Evolutionary conservation across 2,113 vertebrate species (phyloP), one percentile per base, ranked within the genome.

Genomic region (Petrocephalus zakoni): DNA sequence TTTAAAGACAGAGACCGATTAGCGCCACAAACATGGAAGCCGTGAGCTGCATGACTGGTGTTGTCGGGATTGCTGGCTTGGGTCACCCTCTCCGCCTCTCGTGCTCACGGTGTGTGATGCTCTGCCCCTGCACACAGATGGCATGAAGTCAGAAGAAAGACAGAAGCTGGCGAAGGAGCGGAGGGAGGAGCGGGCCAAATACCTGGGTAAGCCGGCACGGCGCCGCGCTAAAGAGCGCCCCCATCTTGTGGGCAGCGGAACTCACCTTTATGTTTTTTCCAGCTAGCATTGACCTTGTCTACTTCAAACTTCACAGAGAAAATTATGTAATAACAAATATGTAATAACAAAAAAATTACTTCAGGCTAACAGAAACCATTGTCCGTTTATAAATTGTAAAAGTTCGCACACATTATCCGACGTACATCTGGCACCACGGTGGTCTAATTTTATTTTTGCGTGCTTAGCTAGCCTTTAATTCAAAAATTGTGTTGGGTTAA

Each of bases 81-180:
- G 17, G 25, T 0, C 10, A 0, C 25, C n/a, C 21, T 22, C 58
- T 42, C n/a, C 2, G 2, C 8, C 58, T n/a, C 78, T 82, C 19
- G 21, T n/a, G 42, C 78, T 47, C 17, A 85, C n/a, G 17, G 29
- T 25, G 29, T 25, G 49, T 55, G 55, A 51, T 85, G 4, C 47
- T 34, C n/a, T 55, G 42, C 51, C 25, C 42, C 75, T 90, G 51
- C 52, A 88, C 82, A 42, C 93, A 99, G 98, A 99, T 91, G 87
- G 92, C 3, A 95, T 97, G 88, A 99, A 97, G 92, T 95, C 97
- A 82, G 97, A 97, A 88, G 97, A 98, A 2, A 96, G 98, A 89
- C 97, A 98, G 94, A 97, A 96, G 90, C 95, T 96, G 89, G 98
- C 97, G 0, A 98, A 97, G 92, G 97, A 99, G 90, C 95, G 98